These are phyloP conservation scores for Laothoe populi DNA, from an alignment of 2,888 invertebrate species.

Conservation along the genomic window DNA sequence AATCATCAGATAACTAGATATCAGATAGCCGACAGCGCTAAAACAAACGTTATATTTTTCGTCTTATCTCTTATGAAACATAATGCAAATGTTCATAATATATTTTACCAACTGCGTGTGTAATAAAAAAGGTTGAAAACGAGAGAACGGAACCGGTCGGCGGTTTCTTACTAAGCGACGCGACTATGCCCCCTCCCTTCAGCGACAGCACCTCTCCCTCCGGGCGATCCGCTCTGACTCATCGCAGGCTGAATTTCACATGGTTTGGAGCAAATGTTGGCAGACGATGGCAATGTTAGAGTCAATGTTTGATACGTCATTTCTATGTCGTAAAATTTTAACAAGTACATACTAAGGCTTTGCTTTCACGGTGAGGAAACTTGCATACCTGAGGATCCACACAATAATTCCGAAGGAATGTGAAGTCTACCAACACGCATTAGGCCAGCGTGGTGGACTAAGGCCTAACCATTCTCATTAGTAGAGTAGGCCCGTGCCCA, in stretches of 20 bases:
- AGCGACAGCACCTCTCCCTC: constrained; percentile 25
- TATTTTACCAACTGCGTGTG: neutral
- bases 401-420: too few species aligned
- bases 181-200: neutral
- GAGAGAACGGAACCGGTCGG: neutral
- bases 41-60: neutral
- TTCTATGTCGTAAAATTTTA: too few species aligned
- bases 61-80: neutral
- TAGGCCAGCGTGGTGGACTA: too few species aligned
- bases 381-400: too few species aligned
- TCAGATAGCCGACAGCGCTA: too few species aligned
- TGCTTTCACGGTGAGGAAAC: too few species aligned
- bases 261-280: constrained; percentile 27
- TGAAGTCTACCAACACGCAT: too few species aligned
- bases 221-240: constrained; percentile 45
- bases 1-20: too few species aligned
- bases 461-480: too few species aligned
- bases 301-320: neutral
- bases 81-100: neutral
- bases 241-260: constrained; percentile 49
- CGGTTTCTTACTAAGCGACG: neutral
- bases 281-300: neutral
- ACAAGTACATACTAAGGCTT: too few species aligned
- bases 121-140: neutral
- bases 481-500: too few species aligned